These are phyloP conservation scores for Muntiacus muntjak DNA, from an alignment of 2,113 vertebrate genomes.

Conservation along the genomic window DNA sequence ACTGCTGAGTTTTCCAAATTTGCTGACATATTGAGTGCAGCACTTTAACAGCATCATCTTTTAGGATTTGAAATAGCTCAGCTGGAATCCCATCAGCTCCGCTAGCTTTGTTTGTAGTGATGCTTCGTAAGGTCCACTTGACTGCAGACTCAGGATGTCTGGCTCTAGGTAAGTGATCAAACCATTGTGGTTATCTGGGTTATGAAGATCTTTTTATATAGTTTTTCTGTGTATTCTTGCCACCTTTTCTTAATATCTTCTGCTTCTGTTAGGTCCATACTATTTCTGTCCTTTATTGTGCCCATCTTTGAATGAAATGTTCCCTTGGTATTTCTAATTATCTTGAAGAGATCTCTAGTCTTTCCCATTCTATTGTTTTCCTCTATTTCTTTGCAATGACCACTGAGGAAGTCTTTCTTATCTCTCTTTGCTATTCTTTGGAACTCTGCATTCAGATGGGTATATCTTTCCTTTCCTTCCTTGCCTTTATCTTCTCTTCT, in stretches of 20 bases:
- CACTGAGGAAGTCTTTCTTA: neutral
- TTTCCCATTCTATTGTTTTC: neutral
- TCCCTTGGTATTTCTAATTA: neutral
- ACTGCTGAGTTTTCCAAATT: neutral
- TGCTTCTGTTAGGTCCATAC: no score
- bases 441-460: neutral
- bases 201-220: neutral
- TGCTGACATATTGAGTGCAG: neutral
- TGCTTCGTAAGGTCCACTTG: neutral
- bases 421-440: neutral
- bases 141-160: neutral
- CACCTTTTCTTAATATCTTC: no score
- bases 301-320: neutral
- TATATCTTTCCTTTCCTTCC: neutral
- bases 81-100: neutral
- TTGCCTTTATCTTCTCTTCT: neutral
- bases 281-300: no score
- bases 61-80: neutral
- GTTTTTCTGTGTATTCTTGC: neutral
- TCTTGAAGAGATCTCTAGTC: neutral
- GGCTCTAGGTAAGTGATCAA: neutral
- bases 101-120: neutral
- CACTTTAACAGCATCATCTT: neutral
- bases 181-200: neutral
- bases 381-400: neutral